Percentiles rank a stretch among this genome's conserved stretches.
Evolutionary conservation across 2,113 vertebrate species (phyloP).

Genomic region (Eupsittula cactorum): DNA sequence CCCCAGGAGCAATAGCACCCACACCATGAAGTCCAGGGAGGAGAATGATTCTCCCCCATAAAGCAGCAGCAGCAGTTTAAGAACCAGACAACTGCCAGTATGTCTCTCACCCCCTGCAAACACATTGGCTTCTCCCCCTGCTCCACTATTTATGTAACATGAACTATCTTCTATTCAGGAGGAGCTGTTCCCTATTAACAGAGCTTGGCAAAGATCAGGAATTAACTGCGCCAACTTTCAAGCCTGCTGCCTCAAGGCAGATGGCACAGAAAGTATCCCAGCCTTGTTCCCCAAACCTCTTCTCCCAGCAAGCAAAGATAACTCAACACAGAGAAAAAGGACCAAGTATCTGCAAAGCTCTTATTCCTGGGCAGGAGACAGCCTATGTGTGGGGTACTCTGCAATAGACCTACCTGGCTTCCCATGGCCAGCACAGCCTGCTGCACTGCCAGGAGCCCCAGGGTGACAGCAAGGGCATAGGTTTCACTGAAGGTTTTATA

Average conservation of each 20-base stretch:
- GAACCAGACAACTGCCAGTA: not conserved
- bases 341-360: not conserved
- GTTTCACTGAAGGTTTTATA: not conserved
- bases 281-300: not conserved
- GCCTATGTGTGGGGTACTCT: not conserved
- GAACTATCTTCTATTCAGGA: constrained; percentile 3
- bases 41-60: not conserved
- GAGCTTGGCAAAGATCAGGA: constrained; percentile 54
- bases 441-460: not conserved
- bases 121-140: not conserved
- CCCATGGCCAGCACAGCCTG: accelerated
- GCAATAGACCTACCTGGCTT: too few relatives aligned
- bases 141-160: not conserved
- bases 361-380: not conserved
- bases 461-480: not conserved
- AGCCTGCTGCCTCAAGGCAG: constrained; percentile 43
- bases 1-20: not conserved
- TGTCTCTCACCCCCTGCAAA: not conserved
- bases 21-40: not conserved
- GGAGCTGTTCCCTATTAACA: constrained; percentile 8
- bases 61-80: not conserved
- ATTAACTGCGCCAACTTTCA: constrained; percentile 1
- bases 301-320: not conserved
- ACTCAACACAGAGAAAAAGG: not conserved
- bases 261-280: constrained; percentile 33